A percentile compares a stretch with the other conserved stretches of the same genome.
Conservation (phyloP, 2,888 invertebrate species). For the Chironomus tentans region DNA sequence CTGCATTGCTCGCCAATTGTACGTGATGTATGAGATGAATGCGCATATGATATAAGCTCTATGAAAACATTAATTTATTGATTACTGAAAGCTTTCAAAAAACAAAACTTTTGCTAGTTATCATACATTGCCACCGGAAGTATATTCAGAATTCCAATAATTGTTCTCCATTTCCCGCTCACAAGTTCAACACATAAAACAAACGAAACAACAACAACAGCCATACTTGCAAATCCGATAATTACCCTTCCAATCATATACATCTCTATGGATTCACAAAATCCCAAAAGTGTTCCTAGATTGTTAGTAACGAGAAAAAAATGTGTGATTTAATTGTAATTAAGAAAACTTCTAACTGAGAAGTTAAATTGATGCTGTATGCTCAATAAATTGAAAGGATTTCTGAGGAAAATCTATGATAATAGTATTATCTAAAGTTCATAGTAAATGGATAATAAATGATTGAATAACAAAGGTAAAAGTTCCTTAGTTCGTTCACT, state of each 20-base stretch:
- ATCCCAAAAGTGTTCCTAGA: slow-evolving; percentile 46
- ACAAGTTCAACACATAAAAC: slow-evolving; percentile 57
- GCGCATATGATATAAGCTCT: slow-evolving; percentile 49
- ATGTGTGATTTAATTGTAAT: neutral
- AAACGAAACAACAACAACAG: slow-evolving; percentile 58
- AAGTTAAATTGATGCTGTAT: no score
- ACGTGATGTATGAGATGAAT: slow-evolving; percentile 50
- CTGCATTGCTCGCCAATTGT: slow-evolving; percentile 48
- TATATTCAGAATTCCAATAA: slow-evolving; percentile 54
- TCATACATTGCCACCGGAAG: slow-evolving; percentile 48
- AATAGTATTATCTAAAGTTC: no score
- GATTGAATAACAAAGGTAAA: no score
- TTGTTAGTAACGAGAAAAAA: neutral
- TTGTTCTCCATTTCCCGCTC: slow-evolving; percentile 54
- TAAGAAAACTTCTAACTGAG: no score
- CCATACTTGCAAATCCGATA: slow-evolving; percentile 54
- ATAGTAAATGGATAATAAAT: no score
- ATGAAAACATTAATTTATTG: slow-evolving; percentile 28
- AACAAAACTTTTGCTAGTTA: neutral
- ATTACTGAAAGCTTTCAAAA: slow-evolving; percentile 32
- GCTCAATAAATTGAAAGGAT: no score
- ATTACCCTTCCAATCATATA: slow-evolving; percentile 49
- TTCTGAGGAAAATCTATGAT: no score
- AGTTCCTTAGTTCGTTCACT: no score
- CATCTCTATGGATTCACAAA: slow-evolving; percentile 50